Percentiles rank a stretch among this genome's conserved stretches.
phyloP scores from a whole-genome alignment of 1,140 invertebrate genomes.

The Neotoxoptera formosana region DNA sequence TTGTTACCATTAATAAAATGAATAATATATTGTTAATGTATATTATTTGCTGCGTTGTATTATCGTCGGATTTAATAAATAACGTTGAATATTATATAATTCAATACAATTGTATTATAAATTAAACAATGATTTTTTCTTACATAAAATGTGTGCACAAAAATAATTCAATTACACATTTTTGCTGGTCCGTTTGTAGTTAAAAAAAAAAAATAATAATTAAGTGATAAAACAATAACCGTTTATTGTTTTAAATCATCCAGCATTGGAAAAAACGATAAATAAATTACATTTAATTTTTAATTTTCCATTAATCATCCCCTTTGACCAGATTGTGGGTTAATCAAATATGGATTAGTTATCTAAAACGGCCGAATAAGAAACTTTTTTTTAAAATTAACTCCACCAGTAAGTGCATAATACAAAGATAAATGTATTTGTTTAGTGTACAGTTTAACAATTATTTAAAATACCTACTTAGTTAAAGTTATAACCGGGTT shows the following conservation, averaged over 20 bases:
- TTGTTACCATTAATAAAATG: too few relatives aligned
- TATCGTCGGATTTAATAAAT: not conserved
- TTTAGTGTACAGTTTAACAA: not conserved
- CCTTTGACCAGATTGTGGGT: not conserved
- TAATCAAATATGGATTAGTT: not conserved
- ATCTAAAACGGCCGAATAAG: not conserved
- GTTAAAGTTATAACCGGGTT: not conserved
- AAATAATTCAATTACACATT: slow-evolving; percentile 18
- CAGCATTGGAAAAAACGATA: not conserved
- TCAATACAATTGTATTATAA: not conserved
- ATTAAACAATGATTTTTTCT: not conserved
- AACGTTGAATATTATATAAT: not conserved
- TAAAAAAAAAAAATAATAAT: not conserved
- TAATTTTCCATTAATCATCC: not conserved
- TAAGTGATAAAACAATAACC: not conserved
- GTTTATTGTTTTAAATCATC: not conserved
- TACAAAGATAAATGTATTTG: not conserved
- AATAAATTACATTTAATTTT: not conserved
- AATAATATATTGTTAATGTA: too few relatives aligned
- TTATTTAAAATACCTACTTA: not conserved
- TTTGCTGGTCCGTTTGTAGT: not conserved
- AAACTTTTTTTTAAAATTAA: not conserved
- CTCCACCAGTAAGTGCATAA: not conserved
- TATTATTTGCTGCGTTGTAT: not conserved
- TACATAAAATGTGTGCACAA: not conserved